These are phyloP conservation scores for Stramonita haemastoma DNA, from an alignment of 2,888 invertebrate species.

Conservation along the genomic window DNA sequence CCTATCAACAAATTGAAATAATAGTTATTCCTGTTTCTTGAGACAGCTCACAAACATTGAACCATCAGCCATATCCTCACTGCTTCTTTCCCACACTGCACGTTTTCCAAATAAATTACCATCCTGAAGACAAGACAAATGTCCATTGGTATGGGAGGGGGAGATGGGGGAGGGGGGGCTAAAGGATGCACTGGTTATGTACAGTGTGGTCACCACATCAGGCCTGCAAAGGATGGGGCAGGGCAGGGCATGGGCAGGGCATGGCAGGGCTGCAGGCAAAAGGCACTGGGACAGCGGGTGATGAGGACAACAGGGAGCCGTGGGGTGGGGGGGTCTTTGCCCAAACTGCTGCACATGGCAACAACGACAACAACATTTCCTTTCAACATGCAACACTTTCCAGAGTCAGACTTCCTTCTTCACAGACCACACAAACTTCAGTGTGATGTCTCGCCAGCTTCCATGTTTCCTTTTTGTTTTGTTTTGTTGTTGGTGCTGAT, in stretches of 20 bases:
- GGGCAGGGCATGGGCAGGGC: neutral
- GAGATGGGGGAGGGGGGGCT: no score
- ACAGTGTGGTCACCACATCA: neutral
- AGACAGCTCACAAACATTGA: neutral
- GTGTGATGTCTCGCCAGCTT: no score
- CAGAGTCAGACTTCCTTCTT: no score
- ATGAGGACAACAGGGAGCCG: neutral
- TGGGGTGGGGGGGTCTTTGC: neutral
- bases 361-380: neutral
- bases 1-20: neutral
- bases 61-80: neutral
- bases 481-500: no score
- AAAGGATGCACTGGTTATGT: neutral
- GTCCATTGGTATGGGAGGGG: neutral
- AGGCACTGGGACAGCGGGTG: constrained; percentile 12
- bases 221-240: neutral
- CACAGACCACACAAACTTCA: no score
- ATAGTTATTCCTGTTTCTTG: neutral
- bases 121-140: neutral
- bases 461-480: no score
- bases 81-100: neutral
- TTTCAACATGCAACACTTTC: neutral
- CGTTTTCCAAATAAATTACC: neutral
- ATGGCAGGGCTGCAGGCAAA: neutral
- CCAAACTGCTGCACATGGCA: neutral